A percentile compares a stretch with the other conserved stretches of the same genome.
These are phyloP conservation scores for Rhagonycha lutea DNA, from an alignment of 2,888 invertebrate species.

Conservation along the genomic window DNA sequence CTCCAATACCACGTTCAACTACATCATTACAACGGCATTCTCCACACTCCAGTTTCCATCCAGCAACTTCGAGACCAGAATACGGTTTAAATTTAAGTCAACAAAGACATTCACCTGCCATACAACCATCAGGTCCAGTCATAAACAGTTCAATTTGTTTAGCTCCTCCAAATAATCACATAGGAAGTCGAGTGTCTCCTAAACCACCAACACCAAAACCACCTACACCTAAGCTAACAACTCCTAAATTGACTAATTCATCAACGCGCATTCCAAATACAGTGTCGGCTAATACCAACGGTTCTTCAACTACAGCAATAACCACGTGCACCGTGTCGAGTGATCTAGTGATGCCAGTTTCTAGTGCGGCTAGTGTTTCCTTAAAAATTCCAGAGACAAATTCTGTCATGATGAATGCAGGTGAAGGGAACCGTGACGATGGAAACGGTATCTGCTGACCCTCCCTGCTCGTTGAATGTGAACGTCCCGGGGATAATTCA, in stretches of 20 bases:
- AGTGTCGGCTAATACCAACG: slow-evolving; percentile 7
- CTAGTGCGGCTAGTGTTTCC: slow-evolving; percentile 16
- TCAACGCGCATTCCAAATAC: neutral
- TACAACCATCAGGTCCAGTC: slow-evolving; percentile 52
- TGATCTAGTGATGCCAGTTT: slow-evolving; percentile 9
- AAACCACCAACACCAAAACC: slow-evolving; percentile 46
- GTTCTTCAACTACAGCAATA: slow-evolving; percentile 10
- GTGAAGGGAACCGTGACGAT: slow-evolving; percentile 53
- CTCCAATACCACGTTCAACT: slow-evolving; percentile 57
- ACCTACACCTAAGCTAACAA: slow-evolving; percentile 44
- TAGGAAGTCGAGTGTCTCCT: slow-evolving; percentile 40
- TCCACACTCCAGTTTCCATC: slow-evolving; percentile 49
- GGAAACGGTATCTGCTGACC: slow-evolving; percentile 56
- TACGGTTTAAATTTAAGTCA: slow-evolving; percentile 49
- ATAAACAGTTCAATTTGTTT: slow-evolving; percentile 44
- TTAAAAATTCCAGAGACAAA: slow-evolving; percentile 18
- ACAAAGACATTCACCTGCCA: slow-evolving; percentile 51
- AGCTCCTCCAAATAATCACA: slow-evolving; percentile 39
- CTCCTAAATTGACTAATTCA: slow-evolving; percentile 36
- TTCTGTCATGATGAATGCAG: slow-evolving; percentile 45
- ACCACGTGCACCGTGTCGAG: slow-evolving; percentile 10
- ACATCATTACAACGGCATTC: slow-evolving; percentile 61
- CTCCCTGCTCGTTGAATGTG: slow-evolving; percentile 50
- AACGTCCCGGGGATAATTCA: slow-evolving; percentile 48
- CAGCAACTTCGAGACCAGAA: slow-evolving; percentile 38